These are phyloP conservation scores for Brachyptera putata DNA, from an alignment of 2,888 invertebrate genomes.

Conservation along the genomic window DNA sequence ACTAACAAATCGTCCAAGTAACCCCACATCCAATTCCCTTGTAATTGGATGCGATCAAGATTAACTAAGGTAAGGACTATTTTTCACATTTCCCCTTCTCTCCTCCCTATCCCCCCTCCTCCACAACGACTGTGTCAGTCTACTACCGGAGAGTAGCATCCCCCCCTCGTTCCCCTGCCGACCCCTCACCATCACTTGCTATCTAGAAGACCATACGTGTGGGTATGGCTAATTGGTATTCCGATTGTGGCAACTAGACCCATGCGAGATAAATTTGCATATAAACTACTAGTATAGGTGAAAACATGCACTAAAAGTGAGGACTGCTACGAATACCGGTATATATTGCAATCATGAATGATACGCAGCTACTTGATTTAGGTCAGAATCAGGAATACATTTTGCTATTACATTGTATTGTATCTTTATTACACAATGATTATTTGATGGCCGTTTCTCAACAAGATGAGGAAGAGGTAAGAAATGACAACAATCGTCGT, in stretches of 20 bases:
- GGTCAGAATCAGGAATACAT: no score
- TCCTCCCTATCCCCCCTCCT: not conserved
- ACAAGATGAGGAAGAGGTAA: no score
- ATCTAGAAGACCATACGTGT: not conserved
- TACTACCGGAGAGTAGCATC: not conserved
- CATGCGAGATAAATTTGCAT: constrained; percentile 1
- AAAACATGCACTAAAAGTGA: constrained; percentile 3
- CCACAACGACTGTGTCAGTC: not conserved
- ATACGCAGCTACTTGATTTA: no score
- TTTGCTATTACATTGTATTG: no score
- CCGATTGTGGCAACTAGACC: not conserved
- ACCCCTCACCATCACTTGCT: not conserved
- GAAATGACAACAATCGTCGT: no score
- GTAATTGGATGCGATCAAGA: constrained; percentile 1
- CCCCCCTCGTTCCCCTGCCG: not conserved
- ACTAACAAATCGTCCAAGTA: not conserved
- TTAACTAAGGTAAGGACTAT: not conserved
- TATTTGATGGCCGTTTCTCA: no score
- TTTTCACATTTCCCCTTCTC: not conserved
- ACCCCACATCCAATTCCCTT: not conserved
- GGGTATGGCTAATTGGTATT: constrained; percentile 11
- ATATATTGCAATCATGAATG: no score
- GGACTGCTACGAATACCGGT: not conserved
- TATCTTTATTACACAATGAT: no score
- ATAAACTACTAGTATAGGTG: constrained; percentile 2